These are phyloP conservation scores for Xenentodon cancila DNA, from an alignment of 2,797 vertebrate species.

Conservation along the genomic window DNA sequence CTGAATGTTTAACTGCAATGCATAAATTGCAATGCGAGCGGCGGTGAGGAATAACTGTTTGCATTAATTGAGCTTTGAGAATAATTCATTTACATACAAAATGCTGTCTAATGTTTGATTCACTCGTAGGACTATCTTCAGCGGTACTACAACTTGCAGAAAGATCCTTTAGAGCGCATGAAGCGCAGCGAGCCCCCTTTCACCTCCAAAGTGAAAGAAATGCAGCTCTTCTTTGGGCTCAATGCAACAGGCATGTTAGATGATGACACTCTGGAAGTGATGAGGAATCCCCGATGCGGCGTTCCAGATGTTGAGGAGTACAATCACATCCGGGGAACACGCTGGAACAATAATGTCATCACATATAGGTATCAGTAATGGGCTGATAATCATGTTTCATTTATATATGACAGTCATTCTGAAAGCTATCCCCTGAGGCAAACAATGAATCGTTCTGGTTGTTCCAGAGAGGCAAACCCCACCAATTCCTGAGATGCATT, in stretches of 20 bases:
- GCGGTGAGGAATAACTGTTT: background rate
- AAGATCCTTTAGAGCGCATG: slow-evolving; percentile 56
- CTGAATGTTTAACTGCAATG: too few species aligned
- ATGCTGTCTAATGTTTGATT: slow-evolving; percentile 12
- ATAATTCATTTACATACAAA: background rate
- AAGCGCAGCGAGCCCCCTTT: slow-evolving; percentile 75
- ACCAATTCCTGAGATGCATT: slow-evolving; percentile 26
- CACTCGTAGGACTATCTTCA: slow-evolving; percentile 78
- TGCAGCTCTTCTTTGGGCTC: slow-evolving; percentile 85
- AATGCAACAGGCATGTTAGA: slow-evolving; percentile 77
- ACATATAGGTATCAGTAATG: slow-evolving; percentile 75
- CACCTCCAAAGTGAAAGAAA: slow-evolving; percentile 79
- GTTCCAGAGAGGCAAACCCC: slow-evolving; percentile 2
- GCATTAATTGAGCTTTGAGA: background rate
- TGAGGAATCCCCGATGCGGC: slow-evolving; percentile 81
- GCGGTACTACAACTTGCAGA: slow-evolving; percentile 74
- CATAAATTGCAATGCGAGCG: too few species aligned
- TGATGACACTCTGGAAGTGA: slow-evolving; percentile 72
- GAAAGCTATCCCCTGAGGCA: too few species aligned
- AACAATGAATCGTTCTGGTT: slow-evolving; percentile 3
- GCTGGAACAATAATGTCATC: slow-evolving; percentile 81
- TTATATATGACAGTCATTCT: too few species aligned
- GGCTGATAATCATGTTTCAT: too few species aligned
- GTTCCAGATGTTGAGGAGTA: slow-evolving; percentile 82
- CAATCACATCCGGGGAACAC: slow-evolving; percentile 59